Conservation (phyloP, 2,113 vertebrate genomes). For the Ictidomys tridecemlineatus region DNA sequence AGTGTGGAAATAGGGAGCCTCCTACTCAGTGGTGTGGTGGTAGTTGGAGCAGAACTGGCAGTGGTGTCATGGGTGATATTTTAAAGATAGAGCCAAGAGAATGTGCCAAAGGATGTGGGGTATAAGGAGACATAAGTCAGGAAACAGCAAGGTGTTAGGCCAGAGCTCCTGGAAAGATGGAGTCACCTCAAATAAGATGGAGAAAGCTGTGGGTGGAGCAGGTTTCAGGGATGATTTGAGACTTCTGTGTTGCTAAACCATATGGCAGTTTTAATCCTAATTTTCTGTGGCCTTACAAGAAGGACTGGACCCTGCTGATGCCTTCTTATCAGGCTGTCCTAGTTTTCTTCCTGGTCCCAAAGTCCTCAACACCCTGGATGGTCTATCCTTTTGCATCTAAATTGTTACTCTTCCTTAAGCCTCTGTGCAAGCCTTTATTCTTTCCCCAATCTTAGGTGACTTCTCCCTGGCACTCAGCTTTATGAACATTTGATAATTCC, state of each 20-base stretch:
- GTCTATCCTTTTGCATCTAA: not conserved
- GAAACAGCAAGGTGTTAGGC: not conserved
- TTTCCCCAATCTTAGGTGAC: not conserved
- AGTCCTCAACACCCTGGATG: not conserved
- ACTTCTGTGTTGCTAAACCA: not conserved
- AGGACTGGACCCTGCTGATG: not conserved
- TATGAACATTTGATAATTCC: not conserved
- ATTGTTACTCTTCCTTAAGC: not conserved
- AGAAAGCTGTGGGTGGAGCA: not conserved
- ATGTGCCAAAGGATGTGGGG: not conserved
- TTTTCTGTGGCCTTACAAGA: not conserved
- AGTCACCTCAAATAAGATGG: not conserved
- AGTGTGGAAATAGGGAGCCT: not conserved
- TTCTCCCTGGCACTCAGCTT: not conserved
- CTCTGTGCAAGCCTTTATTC: not conserved
- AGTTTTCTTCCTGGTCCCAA: not conserved
- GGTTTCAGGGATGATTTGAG: not conserved
- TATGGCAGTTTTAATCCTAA: not conserved
- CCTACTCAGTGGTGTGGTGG: not conserved
- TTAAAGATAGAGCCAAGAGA: not conserved
- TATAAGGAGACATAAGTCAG: not conserved
- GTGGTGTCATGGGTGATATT: too few relatives aligned
- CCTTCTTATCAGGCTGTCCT: rapidly evolving
- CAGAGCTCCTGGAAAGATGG: not conserved
- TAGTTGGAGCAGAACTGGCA: not conserved